Evolutionary conservation across 1,140 invertebrate species (phyloP), one percentile per base, ranked within the genome.

Genomic region (Gonioctena quinquepunctata): DNA sequence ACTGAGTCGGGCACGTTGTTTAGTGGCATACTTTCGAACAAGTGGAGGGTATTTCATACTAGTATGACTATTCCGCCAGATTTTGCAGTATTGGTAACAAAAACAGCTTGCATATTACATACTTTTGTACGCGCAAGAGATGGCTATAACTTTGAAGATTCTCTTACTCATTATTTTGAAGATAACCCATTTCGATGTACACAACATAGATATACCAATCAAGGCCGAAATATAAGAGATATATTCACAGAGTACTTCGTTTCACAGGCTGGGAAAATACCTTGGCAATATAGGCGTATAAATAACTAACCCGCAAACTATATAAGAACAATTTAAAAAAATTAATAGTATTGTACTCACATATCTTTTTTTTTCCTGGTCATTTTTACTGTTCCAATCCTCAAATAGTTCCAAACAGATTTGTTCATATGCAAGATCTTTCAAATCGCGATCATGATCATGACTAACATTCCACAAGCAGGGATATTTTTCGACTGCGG

Each of bases 21-120:
- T 66, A 28, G 71, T 72, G 67, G 71, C 6, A 69, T 72, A 42
- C 60, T 72, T 26, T 21, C 28, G 18, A 72, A 68, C 28, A 69
- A 65, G 26, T 72, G 67, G 54, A 8, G 67, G 13, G 62, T 72
- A 8, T 19, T 49, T 42, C 27, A 33, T 18, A 57, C 8, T 21
- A 16, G 13, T 67, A 33, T 67, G 54, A 28, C 21, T 2, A 66
- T 66, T 19, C 48, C 48, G 23, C 6, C 65, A 57, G 65, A 67
- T 28, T 57, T 57, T 28, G 50, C 52, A 11, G 54, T 57, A 21
- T 28, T 33, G 16, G 65, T 67, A 42, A 59, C 54, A 33, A 27
- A 57, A 56, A 27, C 65, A 16, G 13, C 25, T 18, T 67, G 65
- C 54, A 52, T 59, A 21, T 59, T 67, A 59, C 65, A 57, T 59